These are phyloP conservation scores for Physeter macrocephalus DNA, from an alignment of 2,113 vertebrate genomes.

Conservation along the genomic window DNA sequence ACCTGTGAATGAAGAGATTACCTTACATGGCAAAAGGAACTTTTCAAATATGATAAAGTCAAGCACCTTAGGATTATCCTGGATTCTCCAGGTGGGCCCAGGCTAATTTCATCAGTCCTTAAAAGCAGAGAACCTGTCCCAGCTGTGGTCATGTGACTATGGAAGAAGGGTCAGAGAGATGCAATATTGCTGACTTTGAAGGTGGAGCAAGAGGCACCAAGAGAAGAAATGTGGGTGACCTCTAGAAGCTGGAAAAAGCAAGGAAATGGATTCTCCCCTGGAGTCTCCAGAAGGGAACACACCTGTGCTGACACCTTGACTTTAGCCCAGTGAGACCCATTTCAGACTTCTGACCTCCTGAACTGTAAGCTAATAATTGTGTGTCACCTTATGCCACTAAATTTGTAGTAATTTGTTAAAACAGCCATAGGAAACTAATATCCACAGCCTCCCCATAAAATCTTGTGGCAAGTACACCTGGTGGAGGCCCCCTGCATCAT, in stretches of 20 bases:
- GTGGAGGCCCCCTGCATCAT: accelerated
- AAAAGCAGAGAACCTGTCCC: not conserved
- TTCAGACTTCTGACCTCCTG: not conserved
- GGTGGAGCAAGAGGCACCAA: not conserved
- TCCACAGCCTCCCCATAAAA: not conserved
- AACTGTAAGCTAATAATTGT: not conserved
- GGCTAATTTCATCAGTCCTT: not conserved
- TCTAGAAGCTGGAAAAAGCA: not conserved
- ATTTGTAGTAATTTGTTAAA: not conserved
- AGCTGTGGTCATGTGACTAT: not conserved
- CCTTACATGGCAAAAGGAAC: not conserved
- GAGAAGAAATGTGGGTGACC: not conserved
- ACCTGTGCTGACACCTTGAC: not conserved
- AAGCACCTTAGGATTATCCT: not conserved
- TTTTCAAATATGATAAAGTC: not conserved
- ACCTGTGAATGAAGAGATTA: not conserved
- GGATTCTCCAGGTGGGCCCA: too few species aligned
- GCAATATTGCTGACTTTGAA: not conserved
- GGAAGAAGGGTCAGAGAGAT: too few species aligned
- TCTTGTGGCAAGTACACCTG: not conserved
- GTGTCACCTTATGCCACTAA: not conserved
- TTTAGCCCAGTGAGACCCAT: not conserved
- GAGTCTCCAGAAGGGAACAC: not conserved
- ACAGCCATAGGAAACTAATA: not conserved
- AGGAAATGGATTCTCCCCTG: not conserved